Conservation (phyloP, 2,113 vertebrate genomes). For the Stigmatopora nigra region DNA sequence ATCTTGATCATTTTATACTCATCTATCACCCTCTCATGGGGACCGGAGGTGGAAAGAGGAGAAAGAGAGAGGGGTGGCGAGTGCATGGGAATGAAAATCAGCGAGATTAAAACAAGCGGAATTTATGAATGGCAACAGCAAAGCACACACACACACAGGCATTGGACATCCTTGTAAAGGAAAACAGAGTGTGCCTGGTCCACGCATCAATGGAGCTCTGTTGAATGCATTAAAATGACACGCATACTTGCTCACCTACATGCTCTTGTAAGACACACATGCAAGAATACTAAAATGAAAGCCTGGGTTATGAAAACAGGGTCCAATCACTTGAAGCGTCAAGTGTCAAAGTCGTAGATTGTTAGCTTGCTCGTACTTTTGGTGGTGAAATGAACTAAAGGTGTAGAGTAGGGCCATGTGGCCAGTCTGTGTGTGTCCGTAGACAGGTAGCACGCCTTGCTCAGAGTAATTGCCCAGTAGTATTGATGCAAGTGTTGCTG, state of each 20-base stretch:
- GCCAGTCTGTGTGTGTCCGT: slow-evolving; percentile 1
- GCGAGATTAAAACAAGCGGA: slow-evolving; percentile 26
- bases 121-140: slow-evolving; percentile 32
- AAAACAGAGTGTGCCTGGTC: slow-evolving; percentile 56
- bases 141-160: slow-evolving; percentile 22
- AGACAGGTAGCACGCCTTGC: slow-evolving; percentile 26
- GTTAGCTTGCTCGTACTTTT: background rate
- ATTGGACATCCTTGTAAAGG: slow-evolving; percentile 60
- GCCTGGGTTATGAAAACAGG: slow-evolving; percentile 8
- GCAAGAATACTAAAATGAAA: slow-evolving; percentile 7
- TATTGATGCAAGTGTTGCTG: slow-evolving; percentile 25
- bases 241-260: slow-evolving; percentile 51
- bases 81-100: slow-evolving; percentile 32
- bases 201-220: slow-evolving; percentile 58
- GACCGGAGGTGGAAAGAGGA: slow-evolving; percentile 43
- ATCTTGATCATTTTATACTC: slow-evolving; percentile 49
- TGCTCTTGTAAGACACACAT: slow-evolving; percentile 24
- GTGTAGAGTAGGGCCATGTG: background rate
- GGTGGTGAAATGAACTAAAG: background rate
- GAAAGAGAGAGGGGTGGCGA: slow-evolving; percentile 8
- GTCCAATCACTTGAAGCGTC: background rate
- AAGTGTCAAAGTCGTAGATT: background rate
- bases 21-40: slow-evolving; percentile 58
- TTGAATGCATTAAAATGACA: slow-evolving; percentile 63
- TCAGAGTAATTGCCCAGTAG: slow-evolving; percentile 20